A percentile compares a stretch with the other conserved stretches of the same genome.
phyloP scores from a whole-genome alignment of 64 coral and sea anemone genomes.

The Actinia tenebrosa region DNA sequence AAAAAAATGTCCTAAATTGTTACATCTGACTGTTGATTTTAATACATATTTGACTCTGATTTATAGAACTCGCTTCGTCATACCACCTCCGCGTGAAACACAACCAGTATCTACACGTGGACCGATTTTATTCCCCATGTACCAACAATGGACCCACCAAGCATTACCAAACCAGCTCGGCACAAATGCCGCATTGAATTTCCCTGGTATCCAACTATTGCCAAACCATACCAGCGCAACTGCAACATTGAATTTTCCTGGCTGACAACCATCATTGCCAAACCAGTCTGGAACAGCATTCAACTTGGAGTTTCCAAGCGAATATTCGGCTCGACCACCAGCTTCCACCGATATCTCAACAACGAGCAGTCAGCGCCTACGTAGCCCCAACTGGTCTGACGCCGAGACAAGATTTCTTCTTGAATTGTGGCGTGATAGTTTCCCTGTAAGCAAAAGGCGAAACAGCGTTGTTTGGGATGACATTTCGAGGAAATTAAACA shows the following conservation, averaged over 20 bases:
- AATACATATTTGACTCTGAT: neutral
- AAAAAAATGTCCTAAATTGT: neutral
- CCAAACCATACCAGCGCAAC: neutral
- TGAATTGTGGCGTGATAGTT: slow-evolving; percentile 37
- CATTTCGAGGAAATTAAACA: slow-evolving; percentile 30
- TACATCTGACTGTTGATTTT: neutral
- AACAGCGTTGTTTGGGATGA: slow-evolving; percentile 35
- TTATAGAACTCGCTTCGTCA: neutral
- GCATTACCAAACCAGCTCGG: neutral
- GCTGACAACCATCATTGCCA: too few relatives aligned
- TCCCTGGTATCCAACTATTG: neutral
- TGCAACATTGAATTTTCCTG: neutral
- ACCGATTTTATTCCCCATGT: neutral
- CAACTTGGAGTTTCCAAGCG: neutral
- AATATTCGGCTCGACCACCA: neutral
- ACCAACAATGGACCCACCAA: neutral
- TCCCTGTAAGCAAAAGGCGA: slow-evolving; percentile 42
- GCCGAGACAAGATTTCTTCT: slow-evolving; percentile 44
- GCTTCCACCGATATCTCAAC: neutral
- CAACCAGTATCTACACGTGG: neutral
- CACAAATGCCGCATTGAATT: too few relatives aligned
- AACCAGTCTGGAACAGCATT: neutral
- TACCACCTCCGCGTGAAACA: neutral
- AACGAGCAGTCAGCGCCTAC: slow-evolving; percentile 7
- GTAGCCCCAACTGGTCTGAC: slow-evolving; percentile 31